Evolutionary conservation across 2,113 vertebrate species (phyloP).

Genomic region (Alligator mississippiensis): DNA sequence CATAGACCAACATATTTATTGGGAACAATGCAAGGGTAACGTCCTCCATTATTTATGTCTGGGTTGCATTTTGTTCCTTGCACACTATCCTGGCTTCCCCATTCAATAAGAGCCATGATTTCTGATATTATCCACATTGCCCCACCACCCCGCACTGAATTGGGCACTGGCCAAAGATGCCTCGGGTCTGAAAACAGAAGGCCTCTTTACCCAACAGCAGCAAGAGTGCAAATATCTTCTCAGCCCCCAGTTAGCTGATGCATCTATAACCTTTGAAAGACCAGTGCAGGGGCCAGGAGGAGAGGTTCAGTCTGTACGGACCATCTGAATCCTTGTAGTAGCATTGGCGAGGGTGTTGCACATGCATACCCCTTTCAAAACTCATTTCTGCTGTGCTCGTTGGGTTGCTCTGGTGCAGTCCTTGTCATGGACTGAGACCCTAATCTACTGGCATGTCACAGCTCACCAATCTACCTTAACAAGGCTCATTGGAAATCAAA

Average conservation of each 20-base stretch:
- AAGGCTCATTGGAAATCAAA: background rate
- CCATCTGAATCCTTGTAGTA: background rate
- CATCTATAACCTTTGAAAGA: background rate
- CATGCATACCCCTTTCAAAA: background rate
- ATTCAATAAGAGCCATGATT: background rate
- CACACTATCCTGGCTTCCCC: background rate
- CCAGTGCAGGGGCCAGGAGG: background rate
- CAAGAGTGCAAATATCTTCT: background rate
- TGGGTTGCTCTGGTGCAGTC: background rate
- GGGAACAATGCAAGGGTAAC: background rate
- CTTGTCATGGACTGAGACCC: background rate
- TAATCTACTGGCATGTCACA: background rate
- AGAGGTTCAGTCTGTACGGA: background rate
- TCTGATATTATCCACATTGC: background rate
- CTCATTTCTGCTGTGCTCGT: background rate
- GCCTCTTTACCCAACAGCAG: background rate
- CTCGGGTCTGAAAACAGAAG: background rate
- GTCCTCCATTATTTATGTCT: background rate
- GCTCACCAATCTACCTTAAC: background rate
- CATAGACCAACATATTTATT: background rate
- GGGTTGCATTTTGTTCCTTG: accelerated
- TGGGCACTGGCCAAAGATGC: background rate
- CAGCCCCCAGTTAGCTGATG: background rate
- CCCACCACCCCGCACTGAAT: background rate
- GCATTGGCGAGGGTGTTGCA: background rate